A percentile compares a stretch with the other conserved stretches of the same genome.
Evolutionary conservation across 1,140 invertebrate species (phyloP).

Genomic region (Steinernema khuongi): DNA sequence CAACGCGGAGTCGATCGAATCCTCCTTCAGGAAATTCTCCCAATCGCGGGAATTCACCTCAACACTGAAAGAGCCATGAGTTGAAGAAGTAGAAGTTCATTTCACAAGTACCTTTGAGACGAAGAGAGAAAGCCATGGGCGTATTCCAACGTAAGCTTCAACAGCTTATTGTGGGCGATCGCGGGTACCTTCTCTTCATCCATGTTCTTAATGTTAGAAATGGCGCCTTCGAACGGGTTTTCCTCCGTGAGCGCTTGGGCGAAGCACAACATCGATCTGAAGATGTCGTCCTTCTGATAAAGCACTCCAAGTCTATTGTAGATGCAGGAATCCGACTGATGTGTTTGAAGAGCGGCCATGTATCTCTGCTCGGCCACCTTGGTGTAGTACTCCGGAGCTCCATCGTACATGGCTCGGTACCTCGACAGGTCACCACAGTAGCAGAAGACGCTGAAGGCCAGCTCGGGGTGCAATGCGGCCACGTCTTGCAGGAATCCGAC

Average conservation of each 20-base stretch:
- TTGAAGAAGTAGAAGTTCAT: neutral
- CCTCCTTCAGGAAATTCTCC: neutral
- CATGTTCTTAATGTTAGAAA: neutral
- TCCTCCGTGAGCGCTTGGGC: neutral
- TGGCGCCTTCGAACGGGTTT: neutral
- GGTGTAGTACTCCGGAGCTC: neutral
- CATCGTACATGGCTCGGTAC: neutral
- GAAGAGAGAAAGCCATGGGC: neutral
- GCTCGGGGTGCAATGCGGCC: neutral
- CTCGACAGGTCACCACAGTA: neutral
- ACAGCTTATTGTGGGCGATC: neutral
- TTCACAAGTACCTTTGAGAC: neutral
- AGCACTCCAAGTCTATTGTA: neutral
- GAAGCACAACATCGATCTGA: constrained; percentile 2
- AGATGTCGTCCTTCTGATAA: neutral
- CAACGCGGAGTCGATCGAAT: neutral
- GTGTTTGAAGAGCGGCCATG: neutral
- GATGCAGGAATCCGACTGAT: neutral
- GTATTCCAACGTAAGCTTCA: neutral
- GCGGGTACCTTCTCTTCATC: neutral
- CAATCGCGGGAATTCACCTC: neutral
- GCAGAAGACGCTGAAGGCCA: neutral
- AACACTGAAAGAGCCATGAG: neutral
- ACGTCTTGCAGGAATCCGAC: neutral
- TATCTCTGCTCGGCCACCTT: neutral